Evolutionary conservation across 2,888 invertebrate species (phyloP).

Genomic region (Nymphalis c-album): DNA sequence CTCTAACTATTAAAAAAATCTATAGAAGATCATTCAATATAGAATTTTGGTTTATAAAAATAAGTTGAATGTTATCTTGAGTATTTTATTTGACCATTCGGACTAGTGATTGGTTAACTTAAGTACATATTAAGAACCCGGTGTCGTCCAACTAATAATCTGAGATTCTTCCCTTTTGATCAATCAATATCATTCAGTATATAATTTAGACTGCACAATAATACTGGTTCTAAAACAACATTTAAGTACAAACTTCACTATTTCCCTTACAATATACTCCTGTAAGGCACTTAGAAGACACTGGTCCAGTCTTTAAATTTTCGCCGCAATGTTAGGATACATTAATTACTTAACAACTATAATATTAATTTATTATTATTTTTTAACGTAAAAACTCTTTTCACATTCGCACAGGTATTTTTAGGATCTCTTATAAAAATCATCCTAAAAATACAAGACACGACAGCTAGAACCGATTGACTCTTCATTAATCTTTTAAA

Average conservation of each 20-base stretch:
- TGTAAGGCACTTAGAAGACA: slow-evolving; percentile 65
- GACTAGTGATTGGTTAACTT: slow-evolving; percentile 53
- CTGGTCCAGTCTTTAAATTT: slow-evolving; percentile 54
- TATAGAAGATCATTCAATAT: slow-evolving; percentile 8
- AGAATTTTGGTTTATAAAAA: slow-evolving; percentile 15
- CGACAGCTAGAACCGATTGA: slow-evolving; percentile 56
- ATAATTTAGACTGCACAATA: slow-evolving; percentile 44
- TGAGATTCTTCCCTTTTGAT: slow-evolving; percentile 33
- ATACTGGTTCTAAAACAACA: slow-evolving; percentile 59
- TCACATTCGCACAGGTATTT: slow-evolving; percentile 26
- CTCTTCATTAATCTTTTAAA: slow-evolving; percentile 49
- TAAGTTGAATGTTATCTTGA: slow-evolving; percentile 29
- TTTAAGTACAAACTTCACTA: slow-evolving; percentile 55
- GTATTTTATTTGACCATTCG: slow-evolving; percentile 39
- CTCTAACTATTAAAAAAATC: neutral
- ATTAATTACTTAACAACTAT: slow-evolving; percentile 64
- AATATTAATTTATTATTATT: slow-evolving; percentile 73
- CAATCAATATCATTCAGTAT: slow-evolving; percentile 26
- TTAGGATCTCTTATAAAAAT: slow-evolving; percentile 40
- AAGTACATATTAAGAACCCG: slow-evolving; percentile 46
- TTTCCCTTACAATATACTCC: slow-evolving; percentile 40
- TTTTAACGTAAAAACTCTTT: slow-evolving; percentile 51
- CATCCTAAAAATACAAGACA: slow-evolving; percentile 55
- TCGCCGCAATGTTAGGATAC: slow-evolving; percentile 67
- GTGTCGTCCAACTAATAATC: slow-evolving; percentile 30